Conservation (phyloP, 1,140 invertebrate genomes). For the Drosophila sproati region DNA sequence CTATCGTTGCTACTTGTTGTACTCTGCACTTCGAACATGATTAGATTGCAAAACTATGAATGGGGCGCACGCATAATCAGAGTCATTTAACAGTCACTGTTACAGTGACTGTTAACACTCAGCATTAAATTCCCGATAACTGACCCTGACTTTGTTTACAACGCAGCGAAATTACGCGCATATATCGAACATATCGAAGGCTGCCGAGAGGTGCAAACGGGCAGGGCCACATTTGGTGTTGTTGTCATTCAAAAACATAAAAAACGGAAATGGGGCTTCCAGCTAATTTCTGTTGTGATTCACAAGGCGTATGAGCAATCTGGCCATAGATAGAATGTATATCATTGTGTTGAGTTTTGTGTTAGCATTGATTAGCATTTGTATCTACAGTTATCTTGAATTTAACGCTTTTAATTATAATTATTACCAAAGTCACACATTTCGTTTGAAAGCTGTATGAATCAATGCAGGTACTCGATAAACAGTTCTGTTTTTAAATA, state of each 20-base stretch:
- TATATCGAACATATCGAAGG: slow-evolving; percentile 9
- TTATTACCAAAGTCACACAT: not conserved
- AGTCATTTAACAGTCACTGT: not conserved
- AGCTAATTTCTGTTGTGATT: slow-evolving; percentile 59
- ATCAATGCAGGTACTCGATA: too few species aligned
- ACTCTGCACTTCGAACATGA: slow-evolving; percentile 62
- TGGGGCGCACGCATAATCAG: slow-evolving; percentile 40
- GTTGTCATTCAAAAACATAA: slow-evolving; percentile 43
- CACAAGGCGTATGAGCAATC: slow-evolving; percentile 57
- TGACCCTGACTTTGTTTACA: slow-evolving; percentile 75
- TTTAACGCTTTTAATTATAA: not conserved
- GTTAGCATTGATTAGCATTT: not conserved
- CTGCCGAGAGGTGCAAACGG: too few species aligned
- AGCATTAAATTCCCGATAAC: slow-evolving; percentile 11
- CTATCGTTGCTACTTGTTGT: slow-evolving; percentile 30
- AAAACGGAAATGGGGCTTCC: slow-evolving; percentile 70
- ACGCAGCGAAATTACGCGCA: slow-evolving; percentile 43
- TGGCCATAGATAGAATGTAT: slow-evolving; percentile 29
- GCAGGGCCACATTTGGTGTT: not conserved
- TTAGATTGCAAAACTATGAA: slow-evolving; percentile 77
- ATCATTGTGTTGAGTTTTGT: not conserved
- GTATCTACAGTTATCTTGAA: too few species aligned
- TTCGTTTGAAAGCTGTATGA: too few species aligned
- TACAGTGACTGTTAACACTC: slow-evolving; percentile 9
- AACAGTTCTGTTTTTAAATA: too few species aligned